These are phyloP conservation scores for Ursus arctos DNA, from an alignment of 2,113 vertebrate species.

Conservation along the genomic window DNA sequence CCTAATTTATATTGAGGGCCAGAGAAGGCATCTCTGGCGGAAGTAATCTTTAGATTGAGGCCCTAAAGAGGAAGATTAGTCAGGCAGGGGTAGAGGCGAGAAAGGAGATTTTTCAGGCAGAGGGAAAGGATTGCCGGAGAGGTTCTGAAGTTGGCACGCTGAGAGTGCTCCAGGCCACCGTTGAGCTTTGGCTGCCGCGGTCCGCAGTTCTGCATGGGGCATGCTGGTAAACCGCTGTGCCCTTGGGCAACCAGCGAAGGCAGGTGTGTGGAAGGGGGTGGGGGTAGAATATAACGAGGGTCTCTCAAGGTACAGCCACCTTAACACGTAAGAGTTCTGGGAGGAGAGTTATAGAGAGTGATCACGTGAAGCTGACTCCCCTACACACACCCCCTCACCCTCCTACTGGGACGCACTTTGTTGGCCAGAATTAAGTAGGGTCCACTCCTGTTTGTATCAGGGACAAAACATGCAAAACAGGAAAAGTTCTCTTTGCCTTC, in stretches of 20 bases:
- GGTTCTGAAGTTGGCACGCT: not conserved
- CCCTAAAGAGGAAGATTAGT: not conserved
- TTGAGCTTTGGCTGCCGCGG: not conserved
- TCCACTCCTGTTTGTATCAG: not conserved
- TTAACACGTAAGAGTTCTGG: constrained; percentile 6
- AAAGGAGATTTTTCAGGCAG: not conserved
- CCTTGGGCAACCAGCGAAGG: not conserved
- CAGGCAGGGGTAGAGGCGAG: not conserved
- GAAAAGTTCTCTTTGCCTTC: not conserved
- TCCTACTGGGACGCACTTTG: not conserved
- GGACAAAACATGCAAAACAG: not conserved
- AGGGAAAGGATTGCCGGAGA: not conserved
- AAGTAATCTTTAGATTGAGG: constrained; percentile 4
- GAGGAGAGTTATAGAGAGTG: not conserved
- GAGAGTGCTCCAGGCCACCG: not conserved
- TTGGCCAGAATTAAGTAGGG: not conserved
- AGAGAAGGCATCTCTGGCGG: not conserved
- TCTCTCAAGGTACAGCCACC: not conserved
- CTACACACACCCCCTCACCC: not conserved
- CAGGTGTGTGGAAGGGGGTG: not conserved
- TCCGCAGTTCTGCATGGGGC: not conserved
- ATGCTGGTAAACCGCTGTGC: not conserved
- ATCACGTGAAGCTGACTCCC: not conserved
- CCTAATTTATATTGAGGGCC: constrained; percentile 8
- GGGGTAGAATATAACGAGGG: not conserved